Evolutionary conservation across 2,888 invertebrate genomes (phyloP), one percentile per base, ranked within the genome.

Genomic region (Rhagonycha lutea): DNA sequence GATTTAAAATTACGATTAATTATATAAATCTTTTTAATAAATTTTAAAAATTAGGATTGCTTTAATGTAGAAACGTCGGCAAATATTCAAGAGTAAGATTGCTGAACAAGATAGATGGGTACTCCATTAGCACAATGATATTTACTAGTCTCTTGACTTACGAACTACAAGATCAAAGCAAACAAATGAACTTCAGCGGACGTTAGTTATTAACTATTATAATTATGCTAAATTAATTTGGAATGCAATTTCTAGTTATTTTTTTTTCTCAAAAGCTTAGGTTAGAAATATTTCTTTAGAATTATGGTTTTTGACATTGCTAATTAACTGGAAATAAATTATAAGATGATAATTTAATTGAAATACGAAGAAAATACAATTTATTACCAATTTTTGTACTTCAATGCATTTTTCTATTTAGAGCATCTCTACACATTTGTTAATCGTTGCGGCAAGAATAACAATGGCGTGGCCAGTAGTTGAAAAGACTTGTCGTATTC

Each of bases 141-240:
- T 73, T 73, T 73, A 69, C 73, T 69, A 63, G 73, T 61, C 69
- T 61, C 73, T 73, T 73, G 73, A 73, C 73, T 73, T 73, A 69
- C 62, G 26, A 65, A 65, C 63, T 65, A 26, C 63, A 73, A 69
- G 69, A 69, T 73, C 68, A 73, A 73, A 73, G 73, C 69, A 73
- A 72, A 73, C 62, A 61, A 68, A 61, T 61, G 68, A 68, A 73
- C 69, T 73, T 28, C 68, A 68, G 68, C 68, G 72, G 72, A 72
- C 72, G n/a, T 47, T n/a, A 47, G 47, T 47, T 47, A 47, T 47
- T 47, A 47, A 47, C 47, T 12, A 7, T n/a, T 47, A n/a, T 47
- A n/a, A n/a, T n/a, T 7, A n/a, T n/a, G n/a, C n/a, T 47, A 47
- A n/a, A n/a, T 32, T 32, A 0, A n/a, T n/a, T n/a, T 32, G 4